phyloP scores from a whole-genome alignment of 2,888 invertebrate genomes.

The Fissipunctia ypsillon region DNA sequence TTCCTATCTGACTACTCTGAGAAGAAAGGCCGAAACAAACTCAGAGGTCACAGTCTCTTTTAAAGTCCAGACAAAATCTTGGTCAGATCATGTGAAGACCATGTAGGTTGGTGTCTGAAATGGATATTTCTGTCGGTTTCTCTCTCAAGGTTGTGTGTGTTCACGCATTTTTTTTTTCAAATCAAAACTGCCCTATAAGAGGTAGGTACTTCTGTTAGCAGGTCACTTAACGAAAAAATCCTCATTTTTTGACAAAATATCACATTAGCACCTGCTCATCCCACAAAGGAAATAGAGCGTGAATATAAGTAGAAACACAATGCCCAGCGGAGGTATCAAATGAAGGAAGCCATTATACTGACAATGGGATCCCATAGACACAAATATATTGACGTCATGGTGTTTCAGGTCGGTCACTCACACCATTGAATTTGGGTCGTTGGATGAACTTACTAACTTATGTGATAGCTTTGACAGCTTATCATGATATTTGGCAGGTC shows the following conservation, averaged over 20 bases:
- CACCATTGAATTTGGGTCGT: background rate
- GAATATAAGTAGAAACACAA: conserved; percentile 49
- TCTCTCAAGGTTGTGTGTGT: no score
- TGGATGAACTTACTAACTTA: background rate
- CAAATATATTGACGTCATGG: conserved; percentile 34
- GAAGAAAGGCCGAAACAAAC: no score
- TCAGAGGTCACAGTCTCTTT: no score
- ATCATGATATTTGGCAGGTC: no score
- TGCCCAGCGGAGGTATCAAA: conserved; percentile 35
- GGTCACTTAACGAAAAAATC: no score
- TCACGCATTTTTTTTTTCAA: no score
- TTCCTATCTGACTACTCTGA: no score
- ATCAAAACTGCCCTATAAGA: no score
- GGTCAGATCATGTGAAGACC: no score
- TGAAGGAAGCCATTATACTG: conserved; percentile 45
- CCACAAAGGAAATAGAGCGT: conserved; percentile 39
- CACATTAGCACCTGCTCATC: conserved; percentile 17
- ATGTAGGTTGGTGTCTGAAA: no score
- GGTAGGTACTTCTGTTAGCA: background rate
- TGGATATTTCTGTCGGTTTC: no score
- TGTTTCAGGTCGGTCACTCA: conserved; percentile 7
- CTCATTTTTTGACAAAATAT: background rate
- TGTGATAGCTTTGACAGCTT: background rate
- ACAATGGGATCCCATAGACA: conserved; percentile 47
- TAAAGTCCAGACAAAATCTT: no score